Conservation (phyloP, 37 sponge, comb jelly and placozoan genomes). For the Geodia barretti region DNA sequence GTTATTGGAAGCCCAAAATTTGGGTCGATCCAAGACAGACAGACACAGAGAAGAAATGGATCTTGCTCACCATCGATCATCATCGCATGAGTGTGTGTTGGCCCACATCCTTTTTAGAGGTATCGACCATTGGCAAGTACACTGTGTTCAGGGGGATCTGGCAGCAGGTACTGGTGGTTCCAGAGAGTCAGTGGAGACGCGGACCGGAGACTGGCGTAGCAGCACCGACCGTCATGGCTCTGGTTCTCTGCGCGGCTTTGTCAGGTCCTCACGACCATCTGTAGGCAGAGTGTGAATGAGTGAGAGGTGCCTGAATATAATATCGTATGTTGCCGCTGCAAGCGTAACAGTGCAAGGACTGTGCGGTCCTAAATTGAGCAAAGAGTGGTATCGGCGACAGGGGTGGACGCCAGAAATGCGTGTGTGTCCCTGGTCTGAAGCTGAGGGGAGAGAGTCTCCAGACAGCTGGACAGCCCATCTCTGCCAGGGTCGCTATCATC, state of each 20-base stretch:
- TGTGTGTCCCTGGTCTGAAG: constrained; percentile 15
- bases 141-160: constrained; percentile 43
- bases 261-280: constrained; percentile 55
- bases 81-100: not conserved
- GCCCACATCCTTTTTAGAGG: not conserved
- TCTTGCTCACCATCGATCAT: too few relatives aligned
- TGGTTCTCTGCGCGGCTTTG: constrained; percentile 63
- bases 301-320: too few relatives aligned
- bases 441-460: constrained; percentile 1
- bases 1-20: too few relatives aligned
- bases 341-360: too few relatives aligned
- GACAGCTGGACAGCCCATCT: constrained; percentile 41
- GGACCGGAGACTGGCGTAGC: constrained; percentile 51
- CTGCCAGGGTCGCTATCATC: constrained; percentile 39
- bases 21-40: not conserved
- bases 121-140: not conserved
- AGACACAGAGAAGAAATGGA: too few relatives aligned
- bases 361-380: too few relatives aligned
- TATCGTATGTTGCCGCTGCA: too few relatives aligned
- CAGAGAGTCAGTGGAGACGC: constrained; percentile 33
- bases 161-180: constrained; percentile 49
- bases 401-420: constrained; percentile 26
- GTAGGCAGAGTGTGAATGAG: too few relatives aligned
- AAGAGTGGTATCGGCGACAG: not conserved
- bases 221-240: constrained; percentile 35